phyloP scores from a whole-genome alignment of 1,140 invertebrate species.

The Copidosoma floridanum region DNA sequence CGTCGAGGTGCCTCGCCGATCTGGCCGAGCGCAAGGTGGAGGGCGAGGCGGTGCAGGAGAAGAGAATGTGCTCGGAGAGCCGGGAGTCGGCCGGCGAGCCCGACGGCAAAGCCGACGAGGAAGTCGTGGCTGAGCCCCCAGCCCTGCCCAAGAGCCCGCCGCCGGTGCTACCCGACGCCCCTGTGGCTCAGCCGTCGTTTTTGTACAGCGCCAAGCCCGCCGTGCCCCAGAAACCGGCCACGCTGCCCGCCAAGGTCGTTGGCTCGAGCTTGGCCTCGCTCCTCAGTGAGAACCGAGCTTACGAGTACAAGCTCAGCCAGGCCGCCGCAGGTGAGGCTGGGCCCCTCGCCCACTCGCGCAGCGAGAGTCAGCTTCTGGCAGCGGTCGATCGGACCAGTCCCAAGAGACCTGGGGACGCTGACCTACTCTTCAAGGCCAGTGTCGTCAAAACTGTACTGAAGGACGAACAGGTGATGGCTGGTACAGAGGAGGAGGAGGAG shows the following conservation, averaged over 20 bases:
- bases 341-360: conserved; percentile 6
- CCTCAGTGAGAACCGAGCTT: conserved; percentile 19
- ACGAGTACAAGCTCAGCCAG: conserved; percentile 15
- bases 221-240: conserved; percentile 43
- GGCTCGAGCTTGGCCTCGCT: conserved; percentile 18
- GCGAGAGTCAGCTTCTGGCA: conserved; percentile 12
- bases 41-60: conserved; percentile 31
- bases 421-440: not conserved
- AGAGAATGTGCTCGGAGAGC: conserved; percentile 56
- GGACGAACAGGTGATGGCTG: not conserved
- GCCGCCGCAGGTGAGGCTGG: too few species aligned
- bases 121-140: conserved; percentile 64
- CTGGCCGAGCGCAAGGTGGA: conserved; percentile 38
- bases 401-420: not conserved
- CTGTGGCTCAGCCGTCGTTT: conserved; percentile 59
- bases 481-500: not conserved
- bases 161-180: conserved; percentile 38
- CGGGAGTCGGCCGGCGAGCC: conserved; percentile 77
- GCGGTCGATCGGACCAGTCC: not conserved
- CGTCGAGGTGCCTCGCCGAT: not conserved
- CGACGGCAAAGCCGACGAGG: conserved; percentile 76
- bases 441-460: not conserved
- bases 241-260: conserved; percentile 21
- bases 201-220: conserved; percentile 59
- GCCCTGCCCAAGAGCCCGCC: conserved; percentile 67